Evolutionary conservation across 35 echinoderm and acorn worm genomes (phyloP).

Genomic region (Ophiothrix spiculata): DNA sequence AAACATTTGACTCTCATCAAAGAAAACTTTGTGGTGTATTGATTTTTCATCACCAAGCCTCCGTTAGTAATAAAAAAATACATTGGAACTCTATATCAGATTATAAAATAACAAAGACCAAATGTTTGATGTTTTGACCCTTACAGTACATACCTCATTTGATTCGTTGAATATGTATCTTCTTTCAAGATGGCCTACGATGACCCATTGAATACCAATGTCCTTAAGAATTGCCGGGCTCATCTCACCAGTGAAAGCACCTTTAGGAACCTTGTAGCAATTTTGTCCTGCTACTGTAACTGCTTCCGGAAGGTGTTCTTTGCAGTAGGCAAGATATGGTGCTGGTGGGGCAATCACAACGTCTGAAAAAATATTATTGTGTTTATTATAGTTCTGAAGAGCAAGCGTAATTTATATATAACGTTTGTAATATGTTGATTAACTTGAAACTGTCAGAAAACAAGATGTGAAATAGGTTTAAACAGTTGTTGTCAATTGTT

Average conservation of each 20-base stretch:
- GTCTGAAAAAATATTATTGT: constrained; percentile 77
- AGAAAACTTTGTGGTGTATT: too few relatives aligned
- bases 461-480: too few relatives aligned
- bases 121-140: too few relatives aligned
- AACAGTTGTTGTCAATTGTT: too few relatives aligned
- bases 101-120: too few relatives aligned
- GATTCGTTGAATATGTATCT: constrained; percentile 80
- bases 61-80: too few relatives aligned
- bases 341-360: constrained; percentile 84
- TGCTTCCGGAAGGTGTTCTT: constrained; percentile 37
- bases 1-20: too few relatives aligned
- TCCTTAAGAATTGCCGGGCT: constrained; percentile 91
- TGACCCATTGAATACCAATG: constrained; percentile 84
- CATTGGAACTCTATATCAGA: too few relatives aligned
- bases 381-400: too few relatives aligned
- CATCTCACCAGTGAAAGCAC: constrained; percentile 92
- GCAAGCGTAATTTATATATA: background rate
- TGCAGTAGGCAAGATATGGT: constrained; percentile 69
- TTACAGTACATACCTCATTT: constrained; percentile 95
- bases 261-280: constrained; percentile 79
- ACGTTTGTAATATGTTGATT: too few relatives aligned
- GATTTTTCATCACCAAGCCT: too few relatives aligned
- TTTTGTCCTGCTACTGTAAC: constrained; percentile 85
- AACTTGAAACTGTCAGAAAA: too few relatives aligned
- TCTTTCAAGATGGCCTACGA: constrained; percentile 94